Base-by-base conservation (phyloP, 2,888 invertebrate genomes). In the Capitulum mitella region DNA sequence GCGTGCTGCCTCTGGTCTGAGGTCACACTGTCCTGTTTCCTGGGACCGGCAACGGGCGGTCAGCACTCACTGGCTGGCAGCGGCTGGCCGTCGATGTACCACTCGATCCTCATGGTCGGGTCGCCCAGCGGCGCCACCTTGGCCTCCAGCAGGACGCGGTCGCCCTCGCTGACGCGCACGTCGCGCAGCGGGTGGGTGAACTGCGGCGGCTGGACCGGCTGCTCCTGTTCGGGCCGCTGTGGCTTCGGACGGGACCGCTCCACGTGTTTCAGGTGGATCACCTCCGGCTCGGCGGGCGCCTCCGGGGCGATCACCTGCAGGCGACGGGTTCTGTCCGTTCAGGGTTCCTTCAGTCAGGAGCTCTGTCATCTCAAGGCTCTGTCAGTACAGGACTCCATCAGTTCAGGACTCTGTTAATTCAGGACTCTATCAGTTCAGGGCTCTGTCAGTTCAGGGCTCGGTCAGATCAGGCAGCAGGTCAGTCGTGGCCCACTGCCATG, bases 121-220 rank as follows among this genome's bases (percentile, higher is more conserved):
- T 98, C 98, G 83, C 97, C 97, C 84, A 97, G 94, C 83, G 98
- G 98, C 87, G 95, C 94, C 87, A 98, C 93, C 87, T 96, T 92
- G 85, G 97, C 97, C 89, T 98, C 98, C 89, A 98, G 96, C 88
- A 97, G 96, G 84, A 95, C 92, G 85, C 94, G 91, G 85, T 94
- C 94, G 86, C 97, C 95, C 88, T 97, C 97, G 85, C 91, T 89
- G 86, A 94, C 92, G 83, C 91, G 88, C 76, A 84, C 84, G 82
- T 82, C 82, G 84, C 90, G 90, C 83, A 96, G 88, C 83, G 95
- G 95, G 87, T 95, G 91, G 85, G 95, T 93, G 87, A 96, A 96
- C 87, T 93, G 92, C 81, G 96, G 96, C 83, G 95, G 93, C 85
- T 94, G 94, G 87, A 94, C 94, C 82, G 93, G 89, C 83, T 92